phyloP scores from a whole-genome alignment of 1,140 invertebrate genomes.

The Drosophila punjabiensis region DNA sequence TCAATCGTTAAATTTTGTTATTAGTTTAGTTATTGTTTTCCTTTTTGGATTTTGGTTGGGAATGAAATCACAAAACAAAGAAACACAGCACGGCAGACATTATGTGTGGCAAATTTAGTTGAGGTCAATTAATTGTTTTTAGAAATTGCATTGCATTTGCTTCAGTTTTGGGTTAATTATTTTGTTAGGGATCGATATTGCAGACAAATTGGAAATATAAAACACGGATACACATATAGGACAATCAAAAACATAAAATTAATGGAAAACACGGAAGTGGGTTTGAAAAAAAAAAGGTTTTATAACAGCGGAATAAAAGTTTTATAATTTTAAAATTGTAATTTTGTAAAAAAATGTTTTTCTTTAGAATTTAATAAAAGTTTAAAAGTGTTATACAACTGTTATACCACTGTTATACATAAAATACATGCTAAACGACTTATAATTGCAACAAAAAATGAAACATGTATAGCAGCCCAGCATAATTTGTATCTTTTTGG shows the following conservation, averaged over 20 bases:
- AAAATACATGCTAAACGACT: not conserved
- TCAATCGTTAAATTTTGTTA: constrained; percentile 1
- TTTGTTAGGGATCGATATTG: not conserved
- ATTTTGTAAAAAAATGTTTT: too few species aligned
- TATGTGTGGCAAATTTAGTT: constrained; percentile 6
- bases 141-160: constrained; percentile 57
- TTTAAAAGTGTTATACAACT: constrained; percentile 6
- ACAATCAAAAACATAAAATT: constrained; percentile 1
- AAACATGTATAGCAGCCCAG: constrained; percentile 26
- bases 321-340: too few species aligned
- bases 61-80: constrained; percentile 33
- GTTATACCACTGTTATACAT: constrained; percentile 3
- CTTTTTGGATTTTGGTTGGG: constrained; percentile 9
- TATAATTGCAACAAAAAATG: constrained; percentile 6
- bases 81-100: constrained; percentile 44
- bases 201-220: not conserved
- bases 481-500: constrained; percentile 1
- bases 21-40: constrained; percentile 21
- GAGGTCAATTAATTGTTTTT: constrained; percentile 18
- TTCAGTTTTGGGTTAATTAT: constrained; percentile 2
- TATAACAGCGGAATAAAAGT: not conserved
- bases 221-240: not conserved
- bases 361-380: too few species aligned
- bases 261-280: not conserved
- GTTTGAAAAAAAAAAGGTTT: not conserved